phyloP scores from a whole-genome alignment of 2,113 vertebrate genomes.

The Rafetus swinhoei region DNA sequence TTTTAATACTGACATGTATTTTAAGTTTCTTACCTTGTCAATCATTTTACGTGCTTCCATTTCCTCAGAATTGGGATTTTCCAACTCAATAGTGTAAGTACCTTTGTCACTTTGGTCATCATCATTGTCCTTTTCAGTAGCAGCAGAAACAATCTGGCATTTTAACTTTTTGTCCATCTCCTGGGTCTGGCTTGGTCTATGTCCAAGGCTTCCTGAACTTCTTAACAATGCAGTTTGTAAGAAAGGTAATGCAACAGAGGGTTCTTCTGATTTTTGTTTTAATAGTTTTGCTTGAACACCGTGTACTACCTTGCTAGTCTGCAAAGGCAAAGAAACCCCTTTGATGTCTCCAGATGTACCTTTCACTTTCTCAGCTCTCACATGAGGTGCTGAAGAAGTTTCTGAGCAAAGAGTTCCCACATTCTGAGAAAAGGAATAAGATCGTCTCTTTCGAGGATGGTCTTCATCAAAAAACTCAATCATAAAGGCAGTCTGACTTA shows the following conservation, averaged over 20 bases:
- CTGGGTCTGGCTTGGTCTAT: constrained; percentile 86
- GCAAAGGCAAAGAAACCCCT: constrained; percentile 81
- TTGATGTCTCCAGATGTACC: constrained; percentile 79
- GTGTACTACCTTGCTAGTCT: constrained; percentile 77
- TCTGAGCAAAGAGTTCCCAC: constrained; percentile 82
- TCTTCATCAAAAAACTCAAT: constrained; percentile 95
- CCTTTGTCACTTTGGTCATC: constrained; percentile 96
- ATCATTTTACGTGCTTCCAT: constrained; percentile 96
- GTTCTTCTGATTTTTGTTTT: constrained; percentile 93
- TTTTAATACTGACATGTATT: not conserved
- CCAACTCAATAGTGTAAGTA: constrained; percentile 96
- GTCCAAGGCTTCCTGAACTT: constrained; percentile 91
- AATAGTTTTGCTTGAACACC: constrained; percentile 87
- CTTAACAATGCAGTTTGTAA: constrained; percentile 82
- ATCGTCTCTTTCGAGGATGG: constrained; percentile 91
- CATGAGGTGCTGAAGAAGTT: constrained; percentile 84
- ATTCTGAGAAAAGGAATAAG: constrained; percentile 93
- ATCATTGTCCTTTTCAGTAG: constrained; percentile 84
- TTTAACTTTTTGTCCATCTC: constrained; percentile 81
- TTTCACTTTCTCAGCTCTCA: constrained; percentile 83
- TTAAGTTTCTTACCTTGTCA: constrained; percentile 87
- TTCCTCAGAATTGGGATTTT: constrained; percentile 93
- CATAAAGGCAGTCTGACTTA: constrained; percentile 91
- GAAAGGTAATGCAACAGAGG: constrained; percentile 79
- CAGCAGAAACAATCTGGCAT: constrained; percentile 71